Percentiles rank a stretch among this genome's conserved stretches.
Conservation (phyloP, 2,888 invertebrate genomes). For the Drosophila nigricruria region DNA sequence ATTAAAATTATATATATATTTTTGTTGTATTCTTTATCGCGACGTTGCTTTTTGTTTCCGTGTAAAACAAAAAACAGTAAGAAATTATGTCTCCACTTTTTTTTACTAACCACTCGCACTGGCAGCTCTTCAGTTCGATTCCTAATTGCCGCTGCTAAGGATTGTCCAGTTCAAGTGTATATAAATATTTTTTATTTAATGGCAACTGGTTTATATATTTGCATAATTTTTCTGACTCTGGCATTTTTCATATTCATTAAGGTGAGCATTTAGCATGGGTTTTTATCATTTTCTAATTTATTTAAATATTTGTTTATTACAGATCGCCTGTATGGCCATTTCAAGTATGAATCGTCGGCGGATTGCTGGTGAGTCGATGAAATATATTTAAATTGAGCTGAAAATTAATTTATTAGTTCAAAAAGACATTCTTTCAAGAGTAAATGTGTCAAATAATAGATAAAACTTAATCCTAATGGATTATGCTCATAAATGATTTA, state of each 20-base stretch:
- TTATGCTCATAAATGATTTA: neutral
- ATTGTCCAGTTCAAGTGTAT: constrained; percentile 6
- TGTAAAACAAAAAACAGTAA: neutral
- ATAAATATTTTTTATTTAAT: constrained; percentile 19
- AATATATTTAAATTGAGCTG: neutral
- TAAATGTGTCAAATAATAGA: neutral
- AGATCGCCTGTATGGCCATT: constrained; percentile 37
- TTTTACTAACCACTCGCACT: neutral
- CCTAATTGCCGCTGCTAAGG: constrained; percentile 21
- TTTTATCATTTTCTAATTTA: neutral
- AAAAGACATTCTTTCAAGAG: neutral
- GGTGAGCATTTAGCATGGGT: neutral
- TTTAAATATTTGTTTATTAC: neutral
- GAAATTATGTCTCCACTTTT: neutral
- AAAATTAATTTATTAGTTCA: neutral
- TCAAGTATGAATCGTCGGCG: constrained; percentile 10
- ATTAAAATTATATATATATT: constrained; percentile 37
- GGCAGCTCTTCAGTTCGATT: constrained; percentile 39
- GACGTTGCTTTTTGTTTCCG: constrained; percentile 29
- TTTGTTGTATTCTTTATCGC: constrained; percentile 42
- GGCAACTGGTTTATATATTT: constrained; percentile 28
- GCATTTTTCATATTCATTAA: constrained; percentile 35
- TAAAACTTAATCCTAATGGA: neutral
- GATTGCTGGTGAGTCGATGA: constrained; percentile 20
- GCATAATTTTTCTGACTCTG: constrained; percentile 36